Base-by-base conservation (phyloP, 1,140 invertebrate genomes). In the Tetramorium parvispinum region DNA sequence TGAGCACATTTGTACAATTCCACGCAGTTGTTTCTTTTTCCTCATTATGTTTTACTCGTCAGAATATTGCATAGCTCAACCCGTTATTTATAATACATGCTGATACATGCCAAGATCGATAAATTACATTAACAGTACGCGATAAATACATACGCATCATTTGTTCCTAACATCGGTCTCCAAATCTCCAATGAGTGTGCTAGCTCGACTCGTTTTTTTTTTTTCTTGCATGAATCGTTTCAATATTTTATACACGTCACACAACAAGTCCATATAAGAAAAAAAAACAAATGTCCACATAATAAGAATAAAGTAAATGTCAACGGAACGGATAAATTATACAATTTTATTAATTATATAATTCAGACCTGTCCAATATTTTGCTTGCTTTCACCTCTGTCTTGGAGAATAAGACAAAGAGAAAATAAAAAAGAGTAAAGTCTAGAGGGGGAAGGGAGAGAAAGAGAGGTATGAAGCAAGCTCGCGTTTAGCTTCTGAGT, bases 1-100 rank as follows among this genome's bases (percentile, higher is more conserved):
- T 18, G 21, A 21, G 24, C 75, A 63, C 37, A 73, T 46, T 27
- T 11, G 49, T 75, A 66, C n/a, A 66, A 66, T 51, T 79, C 18
- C 18, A n/a, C 24, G 57, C 24, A 21, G 49, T 46, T n/a, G 7
- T 32, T 46, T n/a, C 8, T 49, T 37, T 11, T 18, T 51, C 13
- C 13, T 53, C 32, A 37, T 79, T 40, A 27, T 18, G 40, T 40
- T 16, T 40, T 16, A 77, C 32, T 24, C 37, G 1, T 40, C 43
- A n/a, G 3, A 46, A 66, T 37, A 21, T n/a, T 27, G 13, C 27
- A 66, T 32, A 63, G 13, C 40, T 76, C n/a, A 40, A n/a, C 3
- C 6, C 40, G 53, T 13, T 37, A 18, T 18, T 78, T 65, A 65
- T 32, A 79, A 7, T 51, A 66, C 10, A n/a, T n/a, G n/a, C 59